Percentiles rank a stretch among this genome's conserved stretches.
Conservation (phyloP, 2,797 vertebrate genomes). For the Hemitrygon akajei region DNA sequence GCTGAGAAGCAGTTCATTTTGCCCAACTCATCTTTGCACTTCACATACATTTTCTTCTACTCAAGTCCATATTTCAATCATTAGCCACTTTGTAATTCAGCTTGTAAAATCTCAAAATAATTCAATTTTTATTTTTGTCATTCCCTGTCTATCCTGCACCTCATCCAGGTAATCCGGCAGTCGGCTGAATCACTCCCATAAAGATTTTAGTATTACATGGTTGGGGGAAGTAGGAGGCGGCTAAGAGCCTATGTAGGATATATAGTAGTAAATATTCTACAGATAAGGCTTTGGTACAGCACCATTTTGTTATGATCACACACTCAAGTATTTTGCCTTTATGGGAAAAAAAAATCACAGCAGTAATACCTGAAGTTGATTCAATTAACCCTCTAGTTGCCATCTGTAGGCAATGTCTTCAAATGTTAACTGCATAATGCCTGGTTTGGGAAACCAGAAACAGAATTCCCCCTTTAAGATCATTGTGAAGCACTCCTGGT, state of each 20-base stretch:
- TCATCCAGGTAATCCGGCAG: conserved; percentile 23
- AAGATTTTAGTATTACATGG: background rate
- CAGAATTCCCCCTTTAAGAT: conserved; percentile 43
- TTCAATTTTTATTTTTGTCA: background rate
- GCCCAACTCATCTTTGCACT: background rate
- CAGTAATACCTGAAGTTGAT: conserved; percentile 72
- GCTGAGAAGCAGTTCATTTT: background rate
- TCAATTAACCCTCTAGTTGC: conserved; percentile 58
- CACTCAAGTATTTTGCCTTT: conserved; percentile 64
- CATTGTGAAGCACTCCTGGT: conserved; percentile 8
- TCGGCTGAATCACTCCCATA: conserved; percentile 7
- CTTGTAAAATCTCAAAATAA: background rate
- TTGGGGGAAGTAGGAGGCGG: background rate
- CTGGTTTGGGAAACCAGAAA: conserved; percentile 43
- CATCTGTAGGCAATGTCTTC: conserved; percentile 53
- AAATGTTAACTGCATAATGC: conserved; percentile 59
- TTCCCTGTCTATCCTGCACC: background rate
- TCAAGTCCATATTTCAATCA: background rate
- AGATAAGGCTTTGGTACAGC: conserved; percentile 75
- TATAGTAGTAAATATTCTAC: conserved; percentile 30
- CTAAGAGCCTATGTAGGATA: conserved; percentile 23
- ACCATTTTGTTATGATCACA: conserved; percentile 67
- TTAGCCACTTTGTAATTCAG: background rate
- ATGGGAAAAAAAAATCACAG: conserved; percentile 68
- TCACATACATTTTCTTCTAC: no score